phyloP scores from a whole-genome alignment of 2,113 vertebrate genomes.

The Rhinolophus sinicus region DNA sequence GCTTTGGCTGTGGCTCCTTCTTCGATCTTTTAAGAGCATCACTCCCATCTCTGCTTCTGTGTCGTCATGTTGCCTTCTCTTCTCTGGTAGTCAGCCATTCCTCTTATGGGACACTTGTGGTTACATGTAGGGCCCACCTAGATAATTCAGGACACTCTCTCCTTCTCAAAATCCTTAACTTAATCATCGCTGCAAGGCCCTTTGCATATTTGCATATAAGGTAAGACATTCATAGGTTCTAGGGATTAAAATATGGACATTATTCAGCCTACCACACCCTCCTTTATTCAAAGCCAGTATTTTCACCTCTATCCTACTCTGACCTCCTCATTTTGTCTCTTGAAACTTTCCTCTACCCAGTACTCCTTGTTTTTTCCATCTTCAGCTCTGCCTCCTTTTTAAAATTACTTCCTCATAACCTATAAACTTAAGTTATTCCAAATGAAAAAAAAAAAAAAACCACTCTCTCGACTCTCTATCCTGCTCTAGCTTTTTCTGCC shows the following conservation, averaged over 20 bases:
- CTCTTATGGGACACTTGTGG: neutral
- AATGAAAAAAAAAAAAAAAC: neutral
- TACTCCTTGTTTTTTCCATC: neutral
- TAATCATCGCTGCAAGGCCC: neutral
- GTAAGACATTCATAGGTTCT: neutral
- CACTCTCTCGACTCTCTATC: neutral
- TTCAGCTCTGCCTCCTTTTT: neutral
- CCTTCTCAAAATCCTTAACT: neutral
- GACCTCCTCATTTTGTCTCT: neutral
- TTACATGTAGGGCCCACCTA: neutral
- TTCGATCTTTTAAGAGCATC: neutral
- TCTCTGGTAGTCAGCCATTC: neutral
- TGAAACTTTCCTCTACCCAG: neutral
- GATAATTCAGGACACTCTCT: neutral
- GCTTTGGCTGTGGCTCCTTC: neutral
- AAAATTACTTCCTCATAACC: neutral
- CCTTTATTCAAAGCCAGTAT: neutral
- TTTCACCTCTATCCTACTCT: neutral
- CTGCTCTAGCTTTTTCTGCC: neutral
- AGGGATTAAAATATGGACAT: neutral
- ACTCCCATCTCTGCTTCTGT: neutral
- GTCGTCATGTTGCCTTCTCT: neutral
- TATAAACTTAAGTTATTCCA: neutral
- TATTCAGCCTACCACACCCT: neutral
- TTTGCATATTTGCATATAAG: neutral